Conservation (phyloP, 2,888 invertebrate species). For the Dryadula phaetusa region DNA sequence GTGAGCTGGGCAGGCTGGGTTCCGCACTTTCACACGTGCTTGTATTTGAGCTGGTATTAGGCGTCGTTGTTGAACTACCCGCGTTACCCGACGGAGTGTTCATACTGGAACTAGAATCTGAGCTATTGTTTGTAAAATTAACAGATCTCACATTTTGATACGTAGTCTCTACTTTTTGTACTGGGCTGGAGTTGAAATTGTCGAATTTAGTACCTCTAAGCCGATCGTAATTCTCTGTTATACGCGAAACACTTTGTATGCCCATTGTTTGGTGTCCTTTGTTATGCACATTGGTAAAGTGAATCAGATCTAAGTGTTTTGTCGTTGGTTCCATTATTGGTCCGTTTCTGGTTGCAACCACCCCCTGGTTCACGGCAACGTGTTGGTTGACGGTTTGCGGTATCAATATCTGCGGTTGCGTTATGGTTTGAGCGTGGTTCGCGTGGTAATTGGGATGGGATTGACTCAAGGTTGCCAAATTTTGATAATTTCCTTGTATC, state of each 20-base stretch:
- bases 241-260: slow-evolving; percentile 64
- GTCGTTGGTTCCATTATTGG: slow-evolving; percentile 51
- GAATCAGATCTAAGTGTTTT: slow-evolving; percentile 63
- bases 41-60: slow-evolving; percentile 88
- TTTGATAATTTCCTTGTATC: slow-evolving; percentile 63
- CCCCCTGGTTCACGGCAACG: slow-evolving; percentile 54
- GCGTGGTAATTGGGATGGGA: slow-evolving; percentile 66
- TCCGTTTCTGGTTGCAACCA: slow-evolving; percentile 57
- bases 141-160: slow-evolving; percentile 68
- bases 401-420: slow-evolving; percentile 44
- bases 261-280: slow-evolving; percentile 58
- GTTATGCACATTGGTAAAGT: slow-evolving; percentile 65
- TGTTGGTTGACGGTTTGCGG: slow-evolving; percentile 55
- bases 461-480: slow-evolving; percentile 72
- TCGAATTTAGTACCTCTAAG: slow-evolving; percentile 64
- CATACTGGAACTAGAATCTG: slow-evolving; percentile 88
- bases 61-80: slow-evolving; percentile 87
- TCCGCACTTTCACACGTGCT: slow-evolving; percentile 89
- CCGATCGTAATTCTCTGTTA: slow-evolving; percentile 66
- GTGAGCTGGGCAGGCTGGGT: slow-evolving; percentile 89
- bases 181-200: slow-evolving; percentile 61
- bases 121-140: slow-evolving; percentile 76
- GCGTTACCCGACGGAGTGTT: slow-evolving; percentile 84
- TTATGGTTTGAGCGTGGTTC: slow-evolving; percentile 31
- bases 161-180: slow-evolving; percentile 65